Percentiles rank a stretch among this genome's conserved stretches.
Evolutionary conservation across 2,888 invertebrate species (phyloP).

Genomic region (Stenoptilia bipunctidactyla): DNA sequence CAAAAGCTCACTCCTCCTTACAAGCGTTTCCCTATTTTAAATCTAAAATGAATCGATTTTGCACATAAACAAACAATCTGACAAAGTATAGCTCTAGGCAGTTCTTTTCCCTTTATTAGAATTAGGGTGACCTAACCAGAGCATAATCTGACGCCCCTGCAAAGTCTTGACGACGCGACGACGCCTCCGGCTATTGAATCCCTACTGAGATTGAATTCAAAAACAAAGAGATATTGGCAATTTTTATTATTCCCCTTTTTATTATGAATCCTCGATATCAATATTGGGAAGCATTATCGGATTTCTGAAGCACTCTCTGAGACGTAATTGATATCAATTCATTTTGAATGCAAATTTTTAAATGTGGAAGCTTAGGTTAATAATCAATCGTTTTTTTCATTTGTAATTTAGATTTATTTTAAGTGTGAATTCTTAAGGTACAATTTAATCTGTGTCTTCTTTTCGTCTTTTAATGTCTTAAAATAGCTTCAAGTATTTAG

Average conservation of each 20-base stretch:
- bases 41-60: background rate
- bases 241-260: slow-evolving; percentile 28
- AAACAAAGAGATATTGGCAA: slow-evolving; percentile 52
- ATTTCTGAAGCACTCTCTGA: background rate
- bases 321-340: background rate
- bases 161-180: slow-evolving; percentile 42
- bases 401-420: no score
- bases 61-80: background rate
- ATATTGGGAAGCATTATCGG: slow-evolving; percentile 1
- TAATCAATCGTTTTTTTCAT: no score
- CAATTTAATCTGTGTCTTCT: no score
- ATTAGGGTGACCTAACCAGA: slow-evolving; percentile 26
- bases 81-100: background rate
- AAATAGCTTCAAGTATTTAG: no score
- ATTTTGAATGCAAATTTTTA: no score
- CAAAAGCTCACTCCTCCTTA: no score
- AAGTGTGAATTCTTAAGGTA: no score
- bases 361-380: slow-evolving; percentile 1
- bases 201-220: slow-evolving; percentile 51
- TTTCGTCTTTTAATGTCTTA: no score
- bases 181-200: slow-evolving; percentile 52
- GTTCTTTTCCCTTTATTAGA: slow-evolving; percentile 9
- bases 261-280: slow-evolving; percentile 12
- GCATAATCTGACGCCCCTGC: slow-evolving; percentile 20
- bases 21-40: no score